A percentile compares a stretch with the other conserved stretches of the same genome.
These are phyloP conservation scores for Calliopsis andreniformis DNA, from an alignment of 1,140 invertebrate species.

Conservation along the genomic window DNA sequence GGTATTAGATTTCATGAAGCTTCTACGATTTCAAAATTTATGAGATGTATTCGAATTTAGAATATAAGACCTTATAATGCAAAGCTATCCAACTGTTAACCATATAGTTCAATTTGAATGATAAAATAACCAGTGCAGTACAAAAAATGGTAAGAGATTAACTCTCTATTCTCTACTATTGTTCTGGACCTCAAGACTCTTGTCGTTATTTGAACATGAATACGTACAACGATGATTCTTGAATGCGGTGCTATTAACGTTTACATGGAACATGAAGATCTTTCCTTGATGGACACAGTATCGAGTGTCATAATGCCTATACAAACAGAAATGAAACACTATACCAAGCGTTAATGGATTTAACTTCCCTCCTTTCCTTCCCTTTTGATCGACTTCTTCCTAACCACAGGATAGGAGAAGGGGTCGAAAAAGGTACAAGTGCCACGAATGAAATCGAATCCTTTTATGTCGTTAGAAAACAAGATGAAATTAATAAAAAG, in stretches of 20 bases:
- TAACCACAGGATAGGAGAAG: neutral
- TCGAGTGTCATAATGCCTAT: constrained; percentile 77
- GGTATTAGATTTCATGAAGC: no score
- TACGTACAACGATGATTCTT: no score
- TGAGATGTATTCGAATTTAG: no score
- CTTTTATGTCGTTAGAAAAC: neutral
- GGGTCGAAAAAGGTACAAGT: constrained; percentile 30
- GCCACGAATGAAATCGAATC: constrained; percentile 22
- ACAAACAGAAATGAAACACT: constrained; percentile 77
- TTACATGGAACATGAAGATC: constrained; percentile 58
- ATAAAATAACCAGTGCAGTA: no score
- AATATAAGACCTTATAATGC: no score
- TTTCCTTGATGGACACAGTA: constrained; percentile 61
- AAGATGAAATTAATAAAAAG: no score
- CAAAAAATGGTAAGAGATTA: no score
- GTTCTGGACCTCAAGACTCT: neutral
- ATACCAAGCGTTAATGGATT: constrained; percentile 77
- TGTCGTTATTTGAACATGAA: neutral
- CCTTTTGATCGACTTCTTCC: constrained; percentile 17
- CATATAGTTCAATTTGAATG: no score
- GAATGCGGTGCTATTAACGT: neutral
- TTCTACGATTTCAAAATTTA: no score
- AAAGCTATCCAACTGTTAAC: no score
- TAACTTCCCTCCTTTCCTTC: constrained; percentile 54
- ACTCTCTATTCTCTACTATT: no score